Percentiles rank a stretch among this genome's conserved stretches.
Conservation (phyloP, 2,888 invertebrate species). For the Morinoia aosen region DNA sequence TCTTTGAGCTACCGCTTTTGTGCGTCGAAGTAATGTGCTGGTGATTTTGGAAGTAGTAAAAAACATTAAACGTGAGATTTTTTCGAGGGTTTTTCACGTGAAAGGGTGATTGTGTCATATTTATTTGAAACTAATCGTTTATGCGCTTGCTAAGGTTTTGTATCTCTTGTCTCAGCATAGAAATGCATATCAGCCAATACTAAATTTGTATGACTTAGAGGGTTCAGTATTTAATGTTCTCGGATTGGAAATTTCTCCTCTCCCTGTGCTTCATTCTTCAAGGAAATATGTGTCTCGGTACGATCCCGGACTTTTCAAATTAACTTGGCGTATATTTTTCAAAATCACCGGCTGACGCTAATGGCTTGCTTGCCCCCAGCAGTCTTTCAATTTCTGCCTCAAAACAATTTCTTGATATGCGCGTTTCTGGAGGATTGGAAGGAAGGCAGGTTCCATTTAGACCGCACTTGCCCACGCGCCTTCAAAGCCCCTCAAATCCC, state of each 20-base stretch:
- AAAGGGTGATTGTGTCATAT: neutral
- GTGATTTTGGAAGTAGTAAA: neutral
- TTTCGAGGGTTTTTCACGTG: neutral
- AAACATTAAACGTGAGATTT: neutral
- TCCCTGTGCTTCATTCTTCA: too few species aligned
- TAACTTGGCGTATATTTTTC: too few species aligned
- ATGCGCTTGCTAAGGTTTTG: neutral
- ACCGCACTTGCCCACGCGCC: neutral
- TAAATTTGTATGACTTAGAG: too few species aligned
- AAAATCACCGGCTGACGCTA: neutral
- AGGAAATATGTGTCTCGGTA: too few species aligned
- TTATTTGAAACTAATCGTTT: neutral
- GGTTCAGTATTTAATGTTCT: too few species aligned
- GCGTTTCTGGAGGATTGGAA: neutral
- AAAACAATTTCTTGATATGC: neutral
- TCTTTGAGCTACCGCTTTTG: neutral
- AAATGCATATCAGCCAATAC: too few species aligned
- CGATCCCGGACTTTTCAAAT: too few species aligned
- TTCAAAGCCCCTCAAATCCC: conserved; percentile 1
- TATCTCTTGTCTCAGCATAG: too few species aligned
- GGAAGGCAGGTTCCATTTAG: neutral
- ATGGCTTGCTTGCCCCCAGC: neutral
- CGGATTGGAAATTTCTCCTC: too few species aligned
- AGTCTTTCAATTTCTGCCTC: neutral
- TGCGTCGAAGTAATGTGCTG: neutral